Conservation (phyloP, 2,888 invertebrate genomes). For the Chirona hameri region DNA sequence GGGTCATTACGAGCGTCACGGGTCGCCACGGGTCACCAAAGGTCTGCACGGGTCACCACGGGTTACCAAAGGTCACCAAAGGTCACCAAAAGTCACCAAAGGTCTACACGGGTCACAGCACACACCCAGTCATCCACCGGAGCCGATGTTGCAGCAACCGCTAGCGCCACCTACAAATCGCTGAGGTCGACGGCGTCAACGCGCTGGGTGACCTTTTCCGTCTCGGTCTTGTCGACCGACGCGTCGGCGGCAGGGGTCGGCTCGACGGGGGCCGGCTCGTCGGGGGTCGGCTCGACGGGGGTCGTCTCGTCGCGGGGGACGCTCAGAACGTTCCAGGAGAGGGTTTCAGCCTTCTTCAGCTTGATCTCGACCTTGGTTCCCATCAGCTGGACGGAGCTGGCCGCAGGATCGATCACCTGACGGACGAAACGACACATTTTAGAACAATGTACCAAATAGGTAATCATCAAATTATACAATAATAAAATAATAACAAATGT, state of each 20-base stretch:
- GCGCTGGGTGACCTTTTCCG: constrained; percentile 49
- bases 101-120: too few relatives aligned
- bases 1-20: too few relatives aligned
- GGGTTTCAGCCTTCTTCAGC: constrained; percentile 78
- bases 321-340: constrained; percentile 74
- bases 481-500: too few relatives aligned
- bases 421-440: background rate
- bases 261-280: constrained; percentile 13
- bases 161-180: constrained; percentile 54
- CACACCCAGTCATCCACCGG: too few relatives aligned
- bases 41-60: too few relatives aligned
- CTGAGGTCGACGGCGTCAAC: constrained; percentile 69
- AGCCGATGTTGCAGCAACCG: background rate
- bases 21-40: too few relatives aligned
- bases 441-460: background rate
- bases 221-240: constrained; percentile 46
- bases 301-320: constrained; percentile 52
- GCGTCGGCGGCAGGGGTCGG: background rate
- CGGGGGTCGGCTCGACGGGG: constrained; percentile 47
- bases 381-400: constrained; percentile 71
- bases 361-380: constrained; percentile 90
- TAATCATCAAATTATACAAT: too few relatives aligned
- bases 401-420: constrained; percentile 70
- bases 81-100: too few relatives aligned
- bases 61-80: too few relatives aligned